Percentiles rank a stretch among this genome's conserved stretches.
phyloP scores from a whole-genome alignment of 2,888 invertebrate genomes.

The Scrobipalpa costella region DNA sequence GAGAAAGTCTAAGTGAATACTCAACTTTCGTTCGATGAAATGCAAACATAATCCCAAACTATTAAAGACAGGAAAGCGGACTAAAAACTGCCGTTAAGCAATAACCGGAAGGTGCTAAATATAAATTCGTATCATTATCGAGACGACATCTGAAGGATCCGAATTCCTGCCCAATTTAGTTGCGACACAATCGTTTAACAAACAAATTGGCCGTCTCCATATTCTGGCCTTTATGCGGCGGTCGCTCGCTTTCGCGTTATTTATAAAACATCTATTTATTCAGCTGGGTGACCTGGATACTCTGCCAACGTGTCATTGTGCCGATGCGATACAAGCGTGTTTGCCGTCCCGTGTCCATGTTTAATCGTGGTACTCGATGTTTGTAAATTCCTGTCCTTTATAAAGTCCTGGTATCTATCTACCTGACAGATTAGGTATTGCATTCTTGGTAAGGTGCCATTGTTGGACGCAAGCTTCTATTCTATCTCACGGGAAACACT shows the following conservation, averaged over 20 bases:
- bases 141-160: slow-evolving; percentile 24
- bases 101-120: slow-evolving; percentile 21
- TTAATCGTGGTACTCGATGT: slow-evolving; percentile 22
- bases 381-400: slow-evolving; percentile 20
- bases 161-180: slow-evolving; percentile 30
- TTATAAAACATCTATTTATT: slow-evolving; percentile 77
- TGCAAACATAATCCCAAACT: not conserved
- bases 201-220: slow-evolving; percentile 56
- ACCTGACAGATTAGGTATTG: slow-evolving; percentile 14
- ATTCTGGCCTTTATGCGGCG: slow-evolving; percentile 44
- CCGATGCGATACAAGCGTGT: slow-evolving; percentile 28
- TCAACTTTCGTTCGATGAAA: not conserved
- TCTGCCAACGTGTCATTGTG: slow-evolving; percentile 58
- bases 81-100: not conserved
- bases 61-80: not conserved
- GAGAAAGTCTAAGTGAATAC: slow-evolving; percentile 18
- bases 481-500: not conserved
- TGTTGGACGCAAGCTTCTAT: not conserved
- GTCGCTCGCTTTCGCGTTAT: slow-evolving; percentile 59
- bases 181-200: slow-evolving; percentile 36
- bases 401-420: slow-evolving; percentile 1
- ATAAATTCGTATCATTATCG: slow-evolving; percentile 19
- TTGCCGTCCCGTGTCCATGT: slow-evolving; percentile 21
- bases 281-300: slow-evolving; percentile 75
- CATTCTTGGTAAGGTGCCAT: not conserved